Percentiles rank a stretch among this genome's conserved stretches.
phyloP scores from a whole-genome alignment of 1,140 invertebrate species.

The Oedothorax gibbosus region DNA sequence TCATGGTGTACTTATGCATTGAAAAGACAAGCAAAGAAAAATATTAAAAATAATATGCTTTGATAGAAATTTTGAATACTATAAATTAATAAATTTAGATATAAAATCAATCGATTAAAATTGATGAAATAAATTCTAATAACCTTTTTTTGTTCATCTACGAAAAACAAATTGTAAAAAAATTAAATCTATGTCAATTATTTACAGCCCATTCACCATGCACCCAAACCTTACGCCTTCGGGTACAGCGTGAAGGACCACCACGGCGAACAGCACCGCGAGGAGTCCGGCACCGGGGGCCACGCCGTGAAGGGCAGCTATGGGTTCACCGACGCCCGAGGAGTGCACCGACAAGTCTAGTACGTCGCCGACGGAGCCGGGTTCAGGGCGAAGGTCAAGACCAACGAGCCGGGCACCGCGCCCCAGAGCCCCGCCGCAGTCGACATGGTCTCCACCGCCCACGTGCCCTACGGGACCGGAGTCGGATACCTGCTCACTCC shows the following conservation, averaged over 20 bases:
- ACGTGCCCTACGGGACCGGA: background rate
- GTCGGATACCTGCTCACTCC: no score
- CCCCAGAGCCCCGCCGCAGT: constrained; percentile 28
- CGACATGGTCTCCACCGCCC: constrained; percentile 16
- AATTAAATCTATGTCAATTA: no score
- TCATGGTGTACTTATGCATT: no score
- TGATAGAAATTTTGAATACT: no score
- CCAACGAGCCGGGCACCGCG: constrained; percentile 27
- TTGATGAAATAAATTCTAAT: no score
- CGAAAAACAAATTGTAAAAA: no score
- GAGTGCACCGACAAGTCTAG: constrained; percentile 51
- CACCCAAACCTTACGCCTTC: constrained; percentile 16
- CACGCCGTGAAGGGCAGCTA: constrained; percentile 46
- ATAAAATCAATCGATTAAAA: no score
- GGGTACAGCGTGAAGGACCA: constrained; percentile 17
- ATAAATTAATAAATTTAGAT: no score
- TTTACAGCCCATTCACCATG: background rate
- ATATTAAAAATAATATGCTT: no score
- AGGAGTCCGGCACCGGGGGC: constrained; percentile 37
- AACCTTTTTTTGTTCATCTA: no score
- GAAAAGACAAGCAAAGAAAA: no score
- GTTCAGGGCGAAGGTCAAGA: constrained; percentile 27
- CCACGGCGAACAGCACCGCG: constrained; percentile 22
- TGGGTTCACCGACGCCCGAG: constrained; percentile 44
- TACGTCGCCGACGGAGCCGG: constrained; percentile 57